These are phyloP conservation scores for Eurois occulta DNA, from an alignment of 2,888 invertebrate genomes.

Conservation along the genomic window DNA sequence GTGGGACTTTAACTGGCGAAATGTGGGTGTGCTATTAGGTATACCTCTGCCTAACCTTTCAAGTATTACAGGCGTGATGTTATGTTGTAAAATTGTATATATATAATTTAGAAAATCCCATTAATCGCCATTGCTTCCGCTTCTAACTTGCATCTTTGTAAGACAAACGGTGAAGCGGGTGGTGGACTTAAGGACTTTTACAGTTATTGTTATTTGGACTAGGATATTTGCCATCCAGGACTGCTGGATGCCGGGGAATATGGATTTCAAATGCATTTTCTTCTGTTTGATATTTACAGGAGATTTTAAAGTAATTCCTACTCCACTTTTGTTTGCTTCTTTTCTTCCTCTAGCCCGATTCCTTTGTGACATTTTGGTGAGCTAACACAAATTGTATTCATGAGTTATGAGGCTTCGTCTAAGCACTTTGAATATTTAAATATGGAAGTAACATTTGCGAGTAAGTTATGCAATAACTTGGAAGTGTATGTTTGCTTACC, in stretches of 20 bases:
- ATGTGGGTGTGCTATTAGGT: background rate
- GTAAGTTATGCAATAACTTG: slow-evolving; percentile 23
- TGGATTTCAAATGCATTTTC: slow-evolving; percentile 70
- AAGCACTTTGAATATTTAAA: slow-evolving; percentile 33
- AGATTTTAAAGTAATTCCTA: slow-evolving; percentile 63
- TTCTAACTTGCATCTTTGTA: slow-evolving; percentile 54
- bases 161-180: slow-evolving; percentile 63
- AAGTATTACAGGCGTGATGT: background rate
- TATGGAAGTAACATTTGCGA: slow-evolving; percentile 14
- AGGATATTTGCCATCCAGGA: slow-evolving; percentile 67
- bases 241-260: slow-evolving; percentile 64
- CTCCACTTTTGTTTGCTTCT: slow-evolving; percentile 38
- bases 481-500: slow-evolving; percentile 22
- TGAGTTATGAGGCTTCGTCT: slow-evolving; percentile 29
- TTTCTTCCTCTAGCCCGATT: slow-evolving; percentile 30
- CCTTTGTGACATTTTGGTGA: slow-evolving; percentile 40
- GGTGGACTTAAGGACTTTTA: slow-evolving; percentile 72
- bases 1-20: background rate
- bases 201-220: slow-evolving; percentile 75
- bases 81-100: no score
- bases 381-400: slow-evolving; percentile 41
- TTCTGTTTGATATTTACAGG: slow-evolving; percentile 62
- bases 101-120: background rate
- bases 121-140: slow-evolving; percentile 9
- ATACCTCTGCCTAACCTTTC: background rate